Evolutionary conservation across 2,888 invertebrate genomes (phyloP).

Genomic region (Caenorhabditis parvicauda): DNA sequence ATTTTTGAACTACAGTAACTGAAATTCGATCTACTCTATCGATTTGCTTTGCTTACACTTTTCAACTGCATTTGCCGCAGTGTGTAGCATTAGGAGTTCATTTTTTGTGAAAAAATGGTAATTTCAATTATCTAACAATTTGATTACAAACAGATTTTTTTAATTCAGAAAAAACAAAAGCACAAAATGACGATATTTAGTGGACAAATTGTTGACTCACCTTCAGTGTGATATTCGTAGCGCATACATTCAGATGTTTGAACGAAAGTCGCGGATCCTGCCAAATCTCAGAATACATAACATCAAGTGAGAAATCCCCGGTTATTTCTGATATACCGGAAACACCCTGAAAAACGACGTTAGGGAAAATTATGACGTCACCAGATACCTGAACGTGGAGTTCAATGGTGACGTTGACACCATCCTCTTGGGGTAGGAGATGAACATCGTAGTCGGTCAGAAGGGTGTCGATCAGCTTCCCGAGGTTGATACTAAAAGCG

Average conservation of each 20-base stretch:
- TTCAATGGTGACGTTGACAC: constrained; percentile 63
- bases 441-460: constrained; percentile 60
- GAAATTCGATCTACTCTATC: no score
- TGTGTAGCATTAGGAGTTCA: not conserved
- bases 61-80: no score
- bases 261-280: constrained; percentile 59
- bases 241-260: constrained; percentile 60
- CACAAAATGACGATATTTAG: not conserved
- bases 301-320: constrained; percentile 60
- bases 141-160: no score
- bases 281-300: constrained; percentile 63
- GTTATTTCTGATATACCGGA: constrained; percentile 62
- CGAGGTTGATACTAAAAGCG: constrained; percentile 49
- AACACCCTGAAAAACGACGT: constrained; percentile 49
- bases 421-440: constrained; percentile 59
- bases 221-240: constrained; percentile 62
- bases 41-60: no score
- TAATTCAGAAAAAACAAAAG: no score
- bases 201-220: constrained; percentile 13
- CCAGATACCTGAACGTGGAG: constrained; percentile 59
- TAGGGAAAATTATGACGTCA: not conserved
- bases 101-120: no score
- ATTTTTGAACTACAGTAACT: no score
- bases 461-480: constrained; percentile 51
- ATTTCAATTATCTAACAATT: no score